Evolutionary conservation across 2,888 invertebrate genomes (phyloP), one percentile per base, ranked within the genome.

Genomic region (Dendrolimus pini): DNA sequence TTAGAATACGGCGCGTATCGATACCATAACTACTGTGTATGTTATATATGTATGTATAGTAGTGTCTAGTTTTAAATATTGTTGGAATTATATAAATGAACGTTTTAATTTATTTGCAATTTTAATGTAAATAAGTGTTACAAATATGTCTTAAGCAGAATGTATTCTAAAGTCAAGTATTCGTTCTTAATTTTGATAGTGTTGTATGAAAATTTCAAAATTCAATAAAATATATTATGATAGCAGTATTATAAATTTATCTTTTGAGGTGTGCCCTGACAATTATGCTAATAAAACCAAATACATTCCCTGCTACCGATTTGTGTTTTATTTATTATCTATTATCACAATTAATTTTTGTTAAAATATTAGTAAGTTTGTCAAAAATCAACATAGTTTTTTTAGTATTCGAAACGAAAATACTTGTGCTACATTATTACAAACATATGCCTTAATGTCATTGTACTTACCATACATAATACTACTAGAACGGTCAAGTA

Each of bases 1-100:
- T 30, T 30, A 30, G 30, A 30, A 30, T 30, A 30, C 30, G 30
- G 30, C 30, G 3, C 30, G 30, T 30, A 30, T 30, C 6, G 3
- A 30, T 30, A 30, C 30, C 6, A 30, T 12, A 47, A 47, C 41
- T 47, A 47, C 41, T 47, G 47, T 9, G 12, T 47, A 67, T 14
- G 14, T 1, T n/a, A n/a, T n/a, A n/a, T 14, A 14, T 14, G 14
- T 61, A 56, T 71, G 67, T 77, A 70, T 69, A 67, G 70, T 77
- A 75, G 68, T 66, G 71, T 74, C 73, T 68, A 67, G 67, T 71
- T 74, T 72, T 69, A 67, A 67, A 68, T 68, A 61, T 71, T 74
- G 67, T 73, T 75, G 66, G 61, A 65, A 66, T 59, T 65, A 9
- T 58, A 59, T 62, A 64, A 65, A 62, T 56, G 54, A 59, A 30